A percentile compares a stretch with the other conserved stretches of the same genome.
Evolutionary conservation across 2,797 vertebrate genomes (phyloP).

Genomic region (Mormyrops boulengeri): DNA sequence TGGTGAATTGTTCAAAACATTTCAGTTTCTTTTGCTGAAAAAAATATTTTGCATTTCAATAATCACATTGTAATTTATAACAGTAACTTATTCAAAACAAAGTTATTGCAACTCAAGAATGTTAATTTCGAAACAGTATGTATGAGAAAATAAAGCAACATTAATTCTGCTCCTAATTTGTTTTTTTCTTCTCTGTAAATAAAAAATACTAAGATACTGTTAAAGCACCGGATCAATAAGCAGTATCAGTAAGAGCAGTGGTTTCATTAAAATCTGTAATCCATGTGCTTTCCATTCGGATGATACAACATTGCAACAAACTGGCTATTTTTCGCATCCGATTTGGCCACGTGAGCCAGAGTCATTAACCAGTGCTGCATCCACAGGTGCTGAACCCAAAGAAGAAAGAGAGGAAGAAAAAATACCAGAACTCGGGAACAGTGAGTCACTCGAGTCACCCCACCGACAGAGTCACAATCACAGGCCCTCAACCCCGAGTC

Average conservation of each 20-base stretch:
- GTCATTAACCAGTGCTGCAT: not conserved
- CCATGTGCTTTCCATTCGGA: not conserved
- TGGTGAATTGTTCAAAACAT: no score
- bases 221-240: not conserved
- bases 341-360: not conserved
- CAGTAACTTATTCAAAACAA: no score
- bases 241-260: not conserved
- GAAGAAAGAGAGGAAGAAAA: constrained; percentile 72
- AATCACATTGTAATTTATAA: no score
- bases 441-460: constrained; percentile 45
- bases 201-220: not conserved
- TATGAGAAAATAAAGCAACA: no score
- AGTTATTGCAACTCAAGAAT: no score
- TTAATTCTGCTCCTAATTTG: not conserved
- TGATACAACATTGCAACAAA: not conserved
- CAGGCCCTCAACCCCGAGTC: not conserved
- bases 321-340: not conserved
- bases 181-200: not conserved
- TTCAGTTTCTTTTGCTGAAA: no score
- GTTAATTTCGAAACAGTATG: no score
- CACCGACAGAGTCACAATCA: not conserved
- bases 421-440: constrained; percentile 71
- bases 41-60: no score
- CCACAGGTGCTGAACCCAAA: constrained; percentile 67
- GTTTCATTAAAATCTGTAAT: not conserved